Conservation (phyloP, 2,888 invertebrate species). For the Bombylius major region DNA sequence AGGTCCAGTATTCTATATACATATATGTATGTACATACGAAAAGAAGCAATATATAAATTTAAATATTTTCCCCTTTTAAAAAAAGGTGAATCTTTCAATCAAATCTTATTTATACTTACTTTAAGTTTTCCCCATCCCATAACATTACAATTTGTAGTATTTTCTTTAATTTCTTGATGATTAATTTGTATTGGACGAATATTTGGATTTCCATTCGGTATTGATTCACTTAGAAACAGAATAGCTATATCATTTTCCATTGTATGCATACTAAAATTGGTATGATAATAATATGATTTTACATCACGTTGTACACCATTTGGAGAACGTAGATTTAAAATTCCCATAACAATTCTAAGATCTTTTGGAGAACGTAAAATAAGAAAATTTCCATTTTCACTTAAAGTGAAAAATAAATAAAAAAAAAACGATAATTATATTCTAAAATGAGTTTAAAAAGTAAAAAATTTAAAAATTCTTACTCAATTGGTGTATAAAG, state of each 20-base stretch:
- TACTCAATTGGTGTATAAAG: constrained; percentile 19
- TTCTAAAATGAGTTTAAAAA: neutral
- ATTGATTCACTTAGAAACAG: constrained; percentile 23
- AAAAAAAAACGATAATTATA: neutral
- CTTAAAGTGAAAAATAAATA: constrained; percentile 5
- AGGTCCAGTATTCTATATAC: too few relatives aligned
- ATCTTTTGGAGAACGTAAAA: constrained; percentile 17
- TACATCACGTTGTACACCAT: constrained; percentile 17
- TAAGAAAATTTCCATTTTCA: constrained; percentile 4
- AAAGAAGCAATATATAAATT: too few relatives aligned
- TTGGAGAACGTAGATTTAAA: constrained; percentile 9
- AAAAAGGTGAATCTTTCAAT: too few relatives aligned
- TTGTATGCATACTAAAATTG: constrained; percentile 10
- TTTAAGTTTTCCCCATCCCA: constrained; percentile 24
- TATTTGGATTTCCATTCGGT: constrained; percentile 15
- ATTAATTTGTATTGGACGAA: constrained; percentile 17
- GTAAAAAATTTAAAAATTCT: neutral
- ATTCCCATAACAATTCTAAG: constrained; percentile 24
- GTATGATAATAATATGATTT: constrained; percentile 18
- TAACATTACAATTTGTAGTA: constrained; percentile 18
- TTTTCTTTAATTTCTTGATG: neutral
- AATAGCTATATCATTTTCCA: constrained; percentile 24
- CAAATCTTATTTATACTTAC: constrained; percentile 16
- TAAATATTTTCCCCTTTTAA: too few relatives aligned
- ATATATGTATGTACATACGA: neutral